Evolutionary conservation across 2,797 vertebrate species (phyloP), one percentile per base, ranked within the genome.

Genomic region (Erethizon dorsatum): DNA sequence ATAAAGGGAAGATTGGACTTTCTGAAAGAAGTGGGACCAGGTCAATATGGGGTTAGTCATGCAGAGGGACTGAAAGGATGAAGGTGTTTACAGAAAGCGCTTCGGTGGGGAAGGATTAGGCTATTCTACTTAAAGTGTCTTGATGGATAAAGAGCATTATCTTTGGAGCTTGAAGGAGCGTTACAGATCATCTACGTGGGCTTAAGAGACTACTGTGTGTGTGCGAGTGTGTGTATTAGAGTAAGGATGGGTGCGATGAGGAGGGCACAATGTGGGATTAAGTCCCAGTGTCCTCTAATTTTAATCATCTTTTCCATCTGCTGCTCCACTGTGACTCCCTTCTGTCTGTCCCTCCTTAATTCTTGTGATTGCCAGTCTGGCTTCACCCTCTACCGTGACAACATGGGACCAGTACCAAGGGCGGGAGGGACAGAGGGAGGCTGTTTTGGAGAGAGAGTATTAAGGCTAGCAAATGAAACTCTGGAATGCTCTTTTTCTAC

Each of bases 231-330:
- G 69, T 77, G 26, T 47, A 1, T 31, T n/a, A 41, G 50, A 28
- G 57, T 83, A 57, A 73, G 31, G 50, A 45, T 37, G 82, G 26
- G 47, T 56, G 24, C 54, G 8, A 20, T 45, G 37, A 78, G 33
- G 78, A 71, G 2, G 57, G 59, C 45, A 41, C 87, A 61, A 37
- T 92, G 75, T 89, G 61, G 63, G 80, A 96, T 97, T 95, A 95
- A 79, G 63, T 90, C 61, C 82, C 87, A 37, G 77, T 56, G 56
- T 50, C 71, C 67, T 93, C 87, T 91, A 77, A 91, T 90, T 52
- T 52, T 94, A 96, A 94, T 91, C 69, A 61, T 88, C 63, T 84
- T 80, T 94, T 95, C 91, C 86, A 93, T 94, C 90, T 95, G 95
- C 89, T 94, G 45, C 83, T 94, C 56, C 50, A 59, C 31, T 1